A percentile compares a stretch with the other conserved stretches of the same genome.
Evolutionary conservation across 2,888 invertebrate species (phyloP).

Genomic region (Esperia sulphurella): DNA sequence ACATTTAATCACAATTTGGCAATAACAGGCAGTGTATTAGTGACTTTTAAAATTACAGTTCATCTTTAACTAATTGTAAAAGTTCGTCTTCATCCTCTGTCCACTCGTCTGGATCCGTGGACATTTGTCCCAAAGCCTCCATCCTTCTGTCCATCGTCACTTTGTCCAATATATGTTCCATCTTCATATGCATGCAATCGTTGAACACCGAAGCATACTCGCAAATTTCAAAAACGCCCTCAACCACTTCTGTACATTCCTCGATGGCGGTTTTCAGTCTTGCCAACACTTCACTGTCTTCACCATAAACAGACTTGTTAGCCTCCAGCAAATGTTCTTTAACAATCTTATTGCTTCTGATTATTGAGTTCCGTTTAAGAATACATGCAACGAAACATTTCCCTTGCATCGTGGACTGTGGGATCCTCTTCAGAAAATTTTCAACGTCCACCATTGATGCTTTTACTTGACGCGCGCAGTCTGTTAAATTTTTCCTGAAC

Average conservation of each 20-base stretch:
- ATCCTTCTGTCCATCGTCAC: slow-evolving; percentile 63
- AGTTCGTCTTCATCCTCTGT: slow-evolving; percentile 59
- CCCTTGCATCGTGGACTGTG: slow-evolving; percentile 53
- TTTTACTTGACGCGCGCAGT: slow-evolving; percentile 63
- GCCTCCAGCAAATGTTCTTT: slow-evolving; percentile 45
- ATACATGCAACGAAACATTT: slow-evolving; percentile 72
- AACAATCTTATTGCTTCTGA: slow-evolving; percentile 55
- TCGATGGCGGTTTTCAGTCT: slow-evolving; percentile 47
- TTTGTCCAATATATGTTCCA: slow-evolving; percentile 68
- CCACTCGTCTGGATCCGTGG: slow-evolving; percentile 55
- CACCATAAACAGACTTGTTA: slow-evolving; percentile 54
- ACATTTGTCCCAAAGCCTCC: slow-evolving; percentile 64
- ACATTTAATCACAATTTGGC: too few relatives aligned
- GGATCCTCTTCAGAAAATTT: slow-evolving; percentile 58
- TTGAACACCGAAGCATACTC: slow-evolving; percentile 68
- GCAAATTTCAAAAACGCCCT: slow-evolving; percentile 62
- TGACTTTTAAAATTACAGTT: slow-evolving; percentile 37
- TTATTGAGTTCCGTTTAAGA: slow-evolving; percentile 56
- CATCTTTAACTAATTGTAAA: slow-evolving; percentile 58
- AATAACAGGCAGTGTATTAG: too few relatives aligned
- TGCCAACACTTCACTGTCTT: slow-evolving; percentile 58
- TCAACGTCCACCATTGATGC: slow-evolving; percentile 59
- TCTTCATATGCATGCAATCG: slow-evolving; percentile 72
- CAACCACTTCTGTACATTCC: slow-evolving; percentile 47
- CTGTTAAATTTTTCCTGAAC: slow-evolving; percentile 58